A percentile compares a stretch with the other conserved stretches of the same genome.
phyloP scores from a whole-genome alignment of 2,113 vertebrate genomes.

The Rhodinocichla rosea region DNA sequence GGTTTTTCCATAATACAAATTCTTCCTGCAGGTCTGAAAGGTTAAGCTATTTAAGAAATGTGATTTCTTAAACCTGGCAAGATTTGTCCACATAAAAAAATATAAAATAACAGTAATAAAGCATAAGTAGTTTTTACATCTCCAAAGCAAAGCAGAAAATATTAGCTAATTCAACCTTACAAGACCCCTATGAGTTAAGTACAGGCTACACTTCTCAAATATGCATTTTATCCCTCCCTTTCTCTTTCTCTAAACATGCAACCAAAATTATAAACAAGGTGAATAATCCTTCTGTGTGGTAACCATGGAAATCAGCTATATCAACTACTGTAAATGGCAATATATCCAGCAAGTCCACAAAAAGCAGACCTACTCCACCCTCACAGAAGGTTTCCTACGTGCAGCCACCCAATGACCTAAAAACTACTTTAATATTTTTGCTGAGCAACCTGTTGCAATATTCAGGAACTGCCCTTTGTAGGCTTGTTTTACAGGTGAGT shows the following conservation, averaged over 20 bases:
- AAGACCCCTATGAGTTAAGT: slow-evolving; percentile 43
- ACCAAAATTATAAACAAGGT: slow-evolving; percentile 66
- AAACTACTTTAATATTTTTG: not conserved
- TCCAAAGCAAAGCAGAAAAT: slow-evolving; percentile 35
- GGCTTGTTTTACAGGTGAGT: not conserved
- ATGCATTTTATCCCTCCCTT: not conserved
- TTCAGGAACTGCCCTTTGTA: not conserved
- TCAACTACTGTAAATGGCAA: slow-evolving; percentile 53
- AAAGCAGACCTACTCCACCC: not conserved
- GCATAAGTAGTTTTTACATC: slow-evolving; percentile 10
- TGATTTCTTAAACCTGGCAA: not conserved
- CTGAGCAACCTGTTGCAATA: not conserved
- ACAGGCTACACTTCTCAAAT: slow-evolving; percentile 47
- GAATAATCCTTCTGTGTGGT: slow-evolving; percentile 53
- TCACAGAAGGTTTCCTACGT: not conserved
- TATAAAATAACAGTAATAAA: slow-evolving; percentile 21
- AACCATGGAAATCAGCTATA: slow-evolving; percentile 71
- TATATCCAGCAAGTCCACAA: not conserved
- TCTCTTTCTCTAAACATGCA: slow-evolving; percentile 29
- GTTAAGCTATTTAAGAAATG: slow-evolving; percentile 24
- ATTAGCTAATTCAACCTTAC: slow-evolving; percentile 62
- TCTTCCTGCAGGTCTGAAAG: not conserved
- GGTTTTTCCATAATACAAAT: not conserved
- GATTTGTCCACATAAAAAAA: not conserved
- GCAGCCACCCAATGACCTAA: not conserved